phyloP scores from a whole-genome alignment of 92 coral and sea anemone genomes.

The Isaurus tuberculatus region DNA sequence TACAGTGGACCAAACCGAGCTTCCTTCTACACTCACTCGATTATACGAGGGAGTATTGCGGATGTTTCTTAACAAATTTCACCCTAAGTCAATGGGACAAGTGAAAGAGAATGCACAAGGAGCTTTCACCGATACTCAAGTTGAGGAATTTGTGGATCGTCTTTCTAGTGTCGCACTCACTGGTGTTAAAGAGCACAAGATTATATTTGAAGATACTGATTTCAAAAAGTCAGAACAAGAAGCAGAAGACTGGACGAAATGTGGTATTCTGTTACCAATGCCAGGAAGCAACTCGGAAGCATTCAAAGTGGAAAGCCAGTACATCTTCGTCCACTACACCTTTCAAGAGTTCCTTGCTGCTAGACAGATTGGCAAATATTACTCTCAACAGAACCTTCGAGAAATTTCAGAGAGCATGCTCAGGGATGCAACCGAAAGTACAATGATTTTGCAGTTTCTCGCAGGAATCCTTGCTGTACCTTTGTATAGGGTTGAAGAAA shows the following conservation, averaged over 20 bases:
- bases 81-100: conserved; percentile 32
- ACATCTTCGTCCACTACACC: conserved; percentile 40
- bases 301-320: conserved; percentile 41
- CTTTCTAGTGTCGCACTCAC: conserved; percentile 35
- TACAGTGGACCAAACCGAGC: conserved; percentile 41
- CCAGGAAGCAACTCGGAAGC: conserved; percentile 40
- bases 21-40: conserved; percentile 30
- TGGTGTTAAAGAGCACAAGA: conserved; percentile 40
- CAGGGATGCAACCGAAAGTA: conserved; percentile 40
- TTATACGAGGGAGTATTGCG: conserved; percentile 43
- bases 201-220: conserved; percentile 36
- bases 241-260: conserved; percentile 38
- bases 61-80: conserved; percentile 39
- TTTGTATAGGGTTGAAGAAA: conserved; percentile 27
- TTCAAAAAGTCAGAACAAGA: conserved; percentile 29
- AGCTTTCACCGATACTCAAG: conserved; percentile 27
- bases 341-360: conserved; percentile 49
- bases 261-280: conserved; percentile 36
- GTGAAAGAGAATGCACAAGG: conserved; percentile 38
- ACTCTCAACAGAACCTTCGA: conserved; percentile 4
- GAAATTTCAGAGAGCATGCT: conserved; percentile 29
- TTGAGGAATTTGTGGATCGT: conserved; percentile 26
- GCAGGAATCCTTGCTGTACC: conserved; percentile 45
- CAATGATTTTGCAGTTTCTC: conserved; percentile 45
- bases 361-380: conserved; percentile 25